Base-by-base conservation (phyloP, 1,140 invertebrate genomes). In the Drosophila bipectinata region DNA sequence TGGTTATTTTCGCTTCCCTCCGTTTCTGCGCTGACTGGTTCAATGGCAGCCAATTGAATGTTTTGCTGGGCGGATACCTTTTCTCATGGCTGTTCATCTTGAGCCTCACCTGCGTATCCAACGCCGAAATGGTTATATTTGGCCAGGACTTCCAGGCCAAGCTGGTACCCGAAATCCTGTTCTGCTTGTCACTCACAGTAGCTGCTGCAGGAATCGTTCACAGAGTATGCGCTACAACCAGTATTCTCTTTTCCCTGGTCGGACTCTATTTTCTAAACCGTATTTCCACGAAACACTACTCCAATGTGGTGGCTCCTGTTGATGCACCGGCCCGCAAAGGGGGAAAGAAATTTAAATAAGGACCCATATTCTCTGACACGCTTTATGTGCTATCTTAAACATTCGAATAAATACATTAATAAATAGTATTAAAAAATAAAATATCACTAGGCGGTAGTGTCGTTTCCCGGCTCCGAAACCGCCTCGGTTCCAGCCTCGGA, bases 151-250 rank as follows among this genome's bases (percentile, higher is more conserved):
- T 92, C 55, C 91, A 92, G 52, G 90, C 91, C 0, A 91, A 91
- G 52, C 78, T 91, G 26, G 77, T 92, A 10, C 91, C 91, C 0
- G 91, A 92, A 49, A 91, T 92, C n/a, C 5, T 90, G 6, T 74
- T 91, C n/a, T 92, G 91, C 18, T 32, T 92, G 12, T 62, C 80
- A 1, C 51, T 85, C 5, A 90, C 91, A 1, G 74, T 77, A 4
- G 55, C 77, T 15, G 90, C 89, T 4, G 81, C 90, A 5, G 89
- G 85, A 24, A 75, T 87, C 12, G 83, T 92, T n/a, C 91, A 92
- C 71, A 89, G 91, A 4, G 91, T 92, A 12, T 90, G 89, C 68
- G 91, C 87, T 9, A 91, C 91, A n/a, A 91, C 91, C 12, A 90
- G 91, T 47, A 67, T 92, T 18, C 49, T 92, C 0, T 92, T 92